Base-by-base conservation (phyloP, 2,113 vertebrate genomes). In the Equus quagga region DNA sequence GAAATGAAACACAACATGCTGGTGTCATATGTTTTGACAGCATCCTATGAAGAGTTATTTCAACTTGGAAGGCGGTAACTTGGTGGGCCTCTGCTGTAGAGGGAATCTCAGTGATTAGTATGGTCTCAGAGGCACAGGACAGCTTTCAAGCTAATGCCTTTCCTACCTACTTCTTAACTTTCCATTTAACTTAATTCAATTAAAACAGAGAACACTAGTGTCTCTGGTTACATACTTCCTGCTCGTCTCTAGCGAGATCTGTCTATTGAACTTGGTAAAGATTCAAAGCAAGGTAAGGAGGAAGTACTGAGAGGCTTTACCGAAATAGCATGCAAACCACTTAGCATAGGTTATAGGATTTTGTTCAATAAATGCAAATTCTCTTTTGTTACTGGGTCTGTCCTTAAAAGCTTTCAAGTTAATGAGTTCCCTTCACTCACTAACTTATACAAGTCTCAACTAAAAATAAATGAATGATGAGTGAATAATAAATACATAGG, bases 151-250 rank as follows among this genome's bases (percentile, higher is more conserved):
- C 33, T 64, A 76, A 87, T 69, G 44, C 31, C 26, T 85, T 94
- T 31, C 31, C 54, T 36, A 18, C 1, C 51, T 21, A 64, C 36
- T 11, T 60, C 79, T 76, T 89, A 8, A n/a, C 80, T 87, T 95
- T 91, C 80, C 95, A n/a, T 65, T 73, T 94, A 64, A 81, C 17
- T 73, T 70, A 81, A 91, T 70, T 62, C 44, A 49, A 10, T 87
- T 84, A 85, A 94, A 91, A 44, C 58, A 87, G 75, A 79, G 60
- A 26, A 26, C 6, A 44, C 60, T 51, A 33, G 3, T 6, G 26
- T 72, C 33, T 70, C 56, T 46, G 28, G 33, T 84, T 92, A 80
- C 17, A 23, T 31, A 72, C 5, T 36, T 78, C 81, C 67, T 12
- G 7, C 33, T 81, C 31, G 65, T 78, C 44, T 84, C 72, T 31